phyloP scores from a whole-genome alignment of 2,797 vertebrate genomes.

The Schizopygopsis malacanthus region DNA sequence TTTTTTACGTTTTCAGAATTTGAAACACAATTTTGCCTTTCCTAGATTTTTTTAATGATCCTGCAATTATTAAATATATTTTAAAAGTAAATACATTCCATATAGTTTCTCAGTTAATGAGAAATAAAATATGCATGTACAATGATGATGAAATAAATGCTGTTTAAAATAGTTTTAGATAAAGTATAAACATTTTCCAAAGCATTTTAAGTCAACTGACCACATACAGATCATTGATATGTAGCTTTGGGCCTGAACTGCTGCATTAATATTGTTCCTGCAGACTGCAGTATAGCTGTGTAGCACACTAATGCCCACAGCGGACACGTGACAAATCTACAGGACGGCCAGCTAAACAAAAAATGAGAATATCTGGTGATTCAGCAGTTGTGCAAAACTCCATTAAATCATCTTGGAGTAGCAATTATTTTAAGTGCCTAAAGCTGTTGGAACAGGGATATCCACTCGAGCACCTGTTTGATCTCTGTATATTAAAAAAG shows the following conservation, averaged over 20 bases:
- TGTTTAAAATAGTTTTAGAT: neutral
- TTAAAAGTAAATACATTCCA: neutral
- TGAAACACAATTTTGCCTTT: neutral
- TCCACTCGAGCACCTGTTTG: constrained; percentile 26
- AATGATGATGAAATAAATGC: neutral
- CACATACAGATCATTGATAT: neutral
- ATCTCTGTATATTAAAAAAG: constrained; percentile 18
- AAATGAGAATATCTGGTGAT: constrained; percentile 13
- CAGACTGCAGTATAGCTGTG: neutral
- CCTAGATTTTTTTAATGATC: neutral
- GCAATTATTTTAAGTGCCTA: constrained; percentile 45
- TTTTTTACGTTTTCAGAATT: neutral
- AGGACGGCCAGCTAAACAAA: constrained; percentile 2
- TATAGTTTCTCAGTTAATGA: neutral
- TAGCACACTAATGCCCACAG: neutral
- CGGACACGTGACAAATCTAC: neutral
- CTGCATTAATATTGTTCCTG: neutral
- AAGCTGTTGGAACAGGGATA: neutral
- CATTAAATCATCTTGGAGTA: constrained; percentile 18
- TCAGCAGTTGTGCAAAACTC: constrained; percentile 14
- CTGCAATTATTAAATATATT: neutral
- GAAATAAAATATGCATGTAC: neutral
- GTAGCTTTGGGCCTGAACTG: neutral
- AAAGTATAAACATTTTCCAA: neutral
- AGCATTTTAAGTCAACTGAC: neutral